Base-by-base conservation (phyloP, 2,797 vertebrate species). In the Aplochiton taeniatus region DNA sequence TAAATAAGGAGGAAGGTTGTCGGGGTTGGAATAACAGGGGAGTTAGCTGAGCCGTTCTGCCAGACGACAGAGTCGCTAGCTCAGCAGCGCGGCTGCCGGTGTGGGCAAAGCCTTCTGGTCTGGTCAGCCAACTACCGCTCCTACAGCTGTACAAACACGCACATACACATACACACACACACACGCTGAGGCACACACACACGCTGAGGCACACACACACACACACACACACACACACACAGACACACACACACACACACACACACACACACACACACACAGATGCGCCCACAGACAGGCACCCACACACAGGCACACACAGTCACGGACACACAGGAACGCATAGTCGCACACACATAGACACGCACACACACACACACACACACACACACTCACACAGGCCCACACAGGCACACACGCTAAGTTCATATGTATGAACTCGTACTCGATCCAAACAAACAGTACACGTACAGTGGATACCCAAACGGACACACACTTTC, bases 81-180 rank as follows among this genome's bases (percentile, higher is more conserved):
- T 93, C 90, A 91, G 91, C 90, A 91, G 91, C 91, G 85, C 9
- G 42, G 75, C 82, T 84, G 79, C 89, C 91, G 91, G 91, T 88
- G 91, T 90, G 88, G 86, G 62, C 81, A 78, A 31, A 56, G 77
- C 63, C 48, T 58, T 43, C 61, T 56, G 62, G 70, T 49, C 72
- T 58, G 79, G 74, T 73, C 81, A 79, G 74, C 77, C 76, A 79
- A 79, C 76, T 46, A 68, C 68, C 43, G 31, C 74, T 69, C 49
- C 66, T 76, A 60, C 91, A 92, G 91, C 91, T 92, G 90, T 87
- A 64, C 69, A 91, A 93, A 92, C 81, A 92, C 80, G 70, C 82
- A 63, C 72, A 67, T 58, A 56, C 11, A 65, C 49, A 20, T 54
- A 56, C 66, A 64, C 59, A 70, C 75, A 57, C 47, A n/a, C 41